Conservation (phyloP, 2,888 invertebrate genomes). For the Dione juno region DNA sequence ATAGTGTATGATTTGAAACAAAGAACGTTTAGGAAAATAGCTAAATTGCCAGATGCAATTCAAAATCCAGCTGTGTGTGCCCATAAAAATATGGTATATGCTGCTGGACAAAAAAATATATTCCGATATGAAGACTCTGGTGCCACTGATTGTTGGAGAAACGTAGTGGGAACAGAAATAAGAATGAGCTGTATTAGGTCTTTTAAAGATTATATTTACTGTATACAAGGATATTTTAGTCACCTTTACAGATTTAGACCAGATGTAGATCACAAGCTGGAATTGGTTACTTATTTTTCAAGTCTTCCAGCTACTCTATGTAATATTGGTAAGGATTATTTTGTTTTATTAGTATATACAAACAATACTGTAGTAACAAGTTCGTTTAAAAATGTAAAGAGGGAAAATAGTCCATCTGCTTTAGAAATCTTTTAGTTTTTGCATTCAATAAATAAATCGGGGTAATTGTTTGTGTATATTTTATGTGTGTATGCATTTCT, state of each 20-base stretch:
- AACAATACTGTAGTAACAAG: too few relatives aligned
- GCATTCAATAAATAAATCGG: too few relatives aligned
- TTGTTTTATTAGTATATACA: neutral
- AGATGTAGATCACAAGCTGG: conserved; percentile 53
- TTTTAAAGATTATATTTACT: conserved; percentile 66
- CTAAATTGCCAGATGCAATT: conserved; percentile 66
- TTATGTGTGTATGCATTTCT: too few relatives aligned
- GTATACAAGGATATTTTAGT: conserved; percentile 66
- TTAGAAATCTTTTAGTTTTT: too few relatives aligned
- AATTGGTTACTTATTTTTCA: conserved; percentile 55
- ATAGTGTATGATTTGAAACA: conserved; percentile 65
- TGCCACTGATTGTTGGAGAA: conserved; percentile 57
- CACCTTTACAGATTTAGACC: conserved; percentile 67
- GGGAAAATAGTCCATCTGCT: too few relatives aligned
- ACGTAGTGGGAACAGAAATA: conserved; percentile 56
- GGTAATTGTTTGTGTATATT: too few relatives aligned
- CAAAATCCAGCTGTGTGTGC: conserved; percentile 69
- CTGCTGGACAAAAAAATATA: conserved; percentile 63
- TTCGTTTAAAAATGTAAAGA: too few relatives aligned
- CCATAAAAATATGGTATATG: conserved; percentile 62
- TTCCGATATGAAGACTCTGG: conserved; percentile 61
- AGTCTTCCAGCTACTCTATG: conserved; percentile 64
- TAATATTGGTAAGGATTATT: conserved; percentile 61
- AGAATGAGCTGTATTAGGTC: conserved; percentile 62
- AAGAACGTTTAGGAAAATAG: conserved; percentile 59